Base-by-base conservation (phyloP, 2,113 vertebrate genomes). In the Hirundichthys speculiger region DNA sequence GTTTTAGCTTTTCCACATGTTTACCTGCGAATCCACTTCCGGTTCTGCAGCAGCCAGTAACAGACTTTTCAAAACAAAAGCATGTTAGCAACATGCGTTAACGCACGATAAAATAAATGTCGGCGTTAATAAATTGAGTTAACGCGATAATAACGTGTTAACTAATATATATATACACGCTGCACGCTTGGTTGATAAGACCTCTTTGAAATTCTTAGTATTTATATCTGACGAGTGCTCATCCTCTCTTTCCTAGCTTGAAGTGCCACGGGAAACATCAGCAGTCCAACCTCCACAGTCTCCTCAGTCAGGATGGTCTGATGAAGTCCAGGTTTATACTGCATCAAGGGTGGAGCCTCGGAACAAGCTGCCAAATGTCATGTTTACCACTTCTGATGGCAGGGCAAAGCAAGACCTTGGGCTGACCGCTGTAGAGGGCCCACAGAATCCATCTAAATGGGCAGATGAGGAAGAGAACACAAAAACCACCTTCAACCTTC, bases 201-300 rank as follows among this genome's bases (percentile, higher is more conserved):
- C 4, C 8, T 27, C 3, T 27, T 27, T 4, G 8, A 27, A 27
- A 27, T 4, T 4, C 8, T 20, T 21, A 13, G 5, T 48, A 5
- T 19, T 2, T 24, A 51, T 7, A 1, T 49, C 18, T 0, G n/a
- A n/a, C n/a, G n/a, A n/a, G n/a, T n/a, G n/a, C n/a, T n/a, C n/a
- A n/a, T n/a, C n/a, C n/a, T n/a, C 47, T 68, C 2, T 40, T 19
- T 47, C 43, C 2, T 61, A 91, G 90, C 13, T 66, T 38, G 75
- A 73, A 30, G 9, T 70, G 21, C 62, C 79, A 34, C 19, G 42
- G 24, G 69, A 73, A 15, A 16, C 57, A 2, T 42, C 11, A 3
- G 54, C 55, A 1, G 42, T 46, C 8, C 30, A 42, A 4, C 50
- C 45, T 2, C 64, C 73, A 10, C 40, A 39, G 13, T 13, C 43